Base-by-base conservation (phyloP, 2,797 vertebrate genomes). In the Aeoliscus strigatus region DNA sequence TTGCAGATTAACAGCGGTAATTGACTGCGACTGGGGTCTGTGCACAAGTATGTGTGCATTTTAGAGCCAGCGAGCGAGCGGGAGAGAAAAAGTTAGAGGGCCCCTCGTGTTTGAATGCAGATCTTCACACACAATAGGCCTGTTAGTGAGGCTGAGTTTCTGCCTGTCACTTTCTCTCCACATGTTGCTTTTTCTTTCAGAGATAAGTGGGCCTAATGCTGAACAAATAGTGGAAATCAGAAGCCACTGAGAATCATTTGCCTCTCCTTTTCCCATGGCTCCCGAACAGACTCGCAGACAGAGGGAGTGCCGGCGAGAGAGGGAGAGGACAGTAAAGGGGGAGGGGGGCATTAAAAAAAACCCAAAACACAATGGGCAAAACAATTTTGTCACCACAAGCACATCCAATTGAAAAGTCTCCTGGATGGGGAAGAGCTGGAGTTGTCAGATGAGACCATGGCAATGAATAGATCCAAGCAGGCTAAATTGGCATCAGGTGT, bases 191-290 rank as follows among this genome's bases (percentile, higher is more conserved):
- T 94, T 93, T 94, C 92, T 96, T 91, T 91, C 90, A 88, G 90
- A 95, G 94, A 96, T 96, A 97, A 98, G 94, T 97, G 94, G 93
- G 91, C 85, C 93, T 95, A 96, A 95, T 92, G 91, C 93, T 92
- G 93, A 97, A 97, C 96, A 98, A 98, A 98, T 96, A 97, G 93
- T 94, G 93, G 92, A 98, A 97, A 98, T 96, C 93, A 95, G 94
- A 95, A 97, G 94, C 93, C 92, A 98, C 94, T 98, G 96, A 98
- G 96, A 98, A 98, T 94, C 93, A 93, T 94, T 94, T 92, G 85
- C 89, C 84, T 90, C 91, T 88, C 77, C 87, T 93, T 97, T 98
- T 98, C 96, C 94, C 96, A 98, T 92, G 96, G 94, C 90, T 94
- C 93, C 88, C 65, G 91, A 92, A 94, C 91, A 91, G 90, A 91